Conservation (phyloP, 2,888 invertebrate species). For the Brenthis hecate region DNA sequence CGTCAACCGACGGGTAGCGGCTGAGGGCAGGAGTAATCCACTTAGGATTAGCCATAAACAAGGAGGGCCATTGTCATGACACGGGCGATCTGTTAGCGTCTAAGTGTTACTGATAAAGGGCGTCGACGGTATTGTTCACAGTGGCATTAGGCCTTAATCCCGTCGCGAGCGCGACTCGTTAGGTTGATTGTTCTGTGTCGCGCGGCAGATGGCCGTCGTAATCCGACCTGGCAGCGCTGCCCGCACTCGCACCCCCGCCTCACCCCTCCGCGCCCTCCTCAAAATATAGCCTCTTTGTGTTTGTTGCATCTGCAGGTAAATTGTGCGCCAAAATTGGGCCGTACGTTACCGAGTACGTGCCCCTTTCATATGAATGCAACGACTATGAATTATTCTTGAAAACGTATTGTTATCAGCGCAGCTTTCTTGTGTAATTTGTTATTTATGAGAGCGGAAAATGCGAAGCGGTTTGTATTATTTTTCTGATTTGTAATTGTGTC, state of each 20-base stretch:
- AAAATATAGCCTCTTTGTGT: conserved; percentile 78
- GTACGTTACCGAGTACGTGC: conserved; percentile 66
- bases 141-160: conserved; percentile 78
- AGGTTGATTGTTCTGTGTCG: conserved; percentile 77
- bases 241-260: conserved; percentile 37
- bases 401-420: conserved; percentile 72
- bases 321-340: conserved; percentile 77
- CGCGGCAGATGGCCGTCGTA: conserved; percentile 77
- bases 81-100: conserved; percentile 77
- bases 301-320: conserved; percentile 82
- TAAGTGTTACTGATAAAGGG: conserved; percentile 54
- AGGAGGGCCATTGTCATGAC: conserved; percentile 72
- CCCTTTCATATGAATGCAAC: conserved; percentile 67
- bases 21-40: conserved; percentile 67
- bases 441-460: conserved; percentile 44
- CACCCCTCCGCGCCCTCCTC: conserved; percentile 48
- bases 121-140: conserved; percentile 74
- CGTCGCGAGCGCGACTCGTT: conserved; percentile 76
- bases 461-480: conserved; percentile 36
- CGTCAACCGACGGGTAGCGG: conserved; percentile 31
- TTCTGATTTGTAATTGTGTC: conserved; percentile 29
- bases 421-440: conserved; percentile 56
- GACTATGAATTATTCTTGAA: conserved; percentile 75
- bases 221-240: conserved; percentile 63
- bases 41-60: conserved; percentile 79